phyloP scores from a whole-genome alignment of 2,888 invertebrate genomes.

The Dasysyrphus tricinctus region DNA sequence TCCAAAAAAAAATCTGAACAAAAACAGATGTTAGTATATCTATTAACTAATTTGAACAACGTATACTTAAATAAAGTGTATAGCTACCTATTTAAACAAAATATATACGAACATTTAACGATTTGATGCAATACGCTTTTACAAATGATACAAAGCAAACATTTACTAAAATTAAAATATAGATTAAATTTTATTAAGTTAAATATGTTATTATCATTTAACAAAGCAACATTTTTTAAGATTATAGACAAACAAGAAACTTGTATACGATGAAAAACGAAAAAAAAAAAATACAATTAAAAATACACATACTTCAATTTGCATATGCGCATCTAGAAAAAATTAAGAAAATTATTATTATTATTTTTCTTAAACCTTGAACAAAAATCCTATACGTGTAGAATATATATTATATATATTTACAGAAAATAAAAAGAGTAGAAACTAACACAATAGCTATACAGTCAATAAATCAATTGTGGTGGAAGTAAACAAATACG shows the following conservation, averaged over 20 bases:
- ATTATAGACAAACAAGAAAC: conserved; percentile 54
- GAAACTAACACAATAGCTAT: conserved; percentile 25
- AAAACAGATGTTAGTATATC: conserved; percentile 49
- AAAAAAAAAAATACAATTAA: conserved; percentile 28
- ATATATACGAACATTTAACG: conserved; percentile 76
- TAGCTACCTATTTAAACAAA: conserved; percentile 61
- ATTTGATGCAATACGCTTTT: conserved; percentile 76
- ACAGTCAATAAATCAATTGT: conserved; percentile 50
- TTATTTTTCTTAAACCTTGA: conserved; percentile 15
- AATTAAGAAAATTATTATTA: conserved; percentile 18
- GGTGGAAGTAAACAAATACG: conserved; percentile 49
- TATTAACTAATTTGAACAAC: conserved; percentile 56
- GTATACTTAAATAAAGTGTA: conserved; percentile 71
- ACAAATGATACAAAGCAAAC: conserved; percentile 48
- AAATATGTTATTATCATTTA: conserved; percentile 59
- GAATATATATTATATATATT: conserved; percentile 29
- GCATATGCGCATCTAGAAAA: conserved; percentile 34
- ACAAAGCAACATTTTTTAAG: conserved; percentile 41
- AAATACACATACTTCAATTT: conserved; percentile 38
- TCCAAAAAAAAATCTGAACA: conserved; percentile 71
- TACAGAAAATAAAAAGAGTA: conserved; percentile 18
- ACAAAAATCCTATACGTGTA: conserved; percentile 22
- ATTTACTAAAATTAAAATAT: conserved; percentile 58
- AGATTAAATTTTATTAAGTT: conserved; percentile 62
- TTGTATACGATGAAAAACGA: conserved; percentile 67